A percentile compares a stretch with the other conserved stretches of the same genome.
These are phyloP conservation scores for Tigriopus japonicus DNA, from an alignment of 1,140 invertebrate genomes.

Conservation along the genomic window DNA sequence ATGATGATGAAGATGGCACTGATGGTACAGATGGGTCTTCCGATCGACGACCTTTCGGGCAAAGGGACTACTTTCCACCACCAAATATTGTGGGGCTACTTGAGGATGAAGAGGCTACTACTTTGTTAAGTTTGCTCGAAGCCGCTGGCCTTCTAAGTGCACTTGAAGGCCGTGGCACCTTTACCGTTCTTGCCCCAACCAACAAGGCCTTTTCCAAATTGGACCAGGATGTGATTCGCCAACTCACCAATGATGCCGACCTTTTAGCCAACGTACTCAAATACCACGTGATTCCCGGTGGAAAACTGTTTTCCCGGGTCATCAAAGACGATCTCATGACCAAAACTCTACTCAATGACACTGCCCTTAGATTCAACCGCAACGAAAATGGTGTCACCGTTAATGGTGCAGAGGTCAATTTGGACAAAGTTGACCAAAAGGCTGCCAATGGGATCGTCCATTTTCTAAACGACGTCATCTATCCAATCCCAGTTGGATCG, in stretches of 20 bases:
- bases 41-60: neutral
- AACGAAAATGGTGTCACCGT: slow-evolving; percentile 25
- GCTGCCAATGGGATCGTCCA: slow-evolving; percentile 49
- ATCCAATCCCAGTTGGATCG: slow-evolving; percentile 28
- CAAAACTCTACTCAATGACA: neutral
- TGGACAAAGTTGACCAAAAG: slow-evolving; percentile 28
- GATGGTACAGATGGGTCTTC: too few species aligned
- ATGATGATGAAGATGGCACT: too few species aligned
- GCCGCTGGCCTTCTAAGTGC: neutral
- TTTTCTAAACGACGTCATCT: slow-evolving; percentile 41
- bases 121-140: neutral
- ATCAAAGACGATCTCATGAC: neutral
- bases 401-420: slow-evolving; percentile 31
- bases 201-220: slow-evolving; percentile 29
- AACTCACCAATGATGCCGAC: neutral
- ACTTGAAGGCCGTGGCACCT: slow-evolving; percentile 23
- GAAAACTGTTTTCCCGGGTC: neutral
- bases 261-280: neutral
- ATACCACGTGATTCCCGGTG: neutral
- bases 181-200: slow-evolving; percentile 33
- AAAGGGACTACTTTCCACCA: neutral
- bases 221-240: neutral
- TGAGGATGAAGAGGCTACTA: neutral
- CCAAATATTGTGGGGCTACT: neutral
- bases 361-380: neutral